Base-by-base conservation (phyloP, 2,888 invertebrate species). In the Plagiodera versicolora region DNA sequence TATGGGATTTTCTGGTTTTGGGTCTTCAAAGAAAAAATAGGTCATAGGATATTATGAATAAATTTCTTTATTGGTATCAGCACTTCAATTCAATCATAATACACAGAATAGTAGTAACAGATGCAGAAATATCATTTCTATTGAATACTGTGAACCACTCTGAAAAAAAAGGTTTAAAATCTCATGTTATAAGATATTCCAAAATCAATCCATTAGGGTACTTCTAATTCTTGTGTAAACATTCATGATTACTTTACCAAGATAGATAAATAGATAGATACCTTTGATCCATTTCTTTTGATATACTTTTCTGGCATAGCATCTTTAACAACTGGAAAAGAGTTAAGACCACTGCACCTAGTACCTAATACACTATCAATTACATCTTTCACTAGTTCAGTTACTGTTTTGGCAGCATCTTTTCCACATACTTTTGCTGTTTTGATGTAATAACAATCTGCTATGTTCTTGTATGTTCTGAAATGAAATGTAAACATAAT, bases 1-100 rank as follows among this genome's bases (percentile, higher is more conserved):
- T 65, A 98, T 98, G 97, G 97, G 97, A 8, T 97, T 97, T 78
- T 90, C 92, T 6, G 96, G 95, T 0, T 97, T 97, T 82, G 94
- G 94, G 6, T 87, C 90, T 2, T 86, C 91, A 4, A 95, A 93
- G 78, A 88, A 84, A 81, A 69, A 67, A 52, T 66, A 24, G 24
- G 24, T 24, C 6, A 6, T 6, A 24, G n/a, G 58, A 64, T 39
- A 39, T 4, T 14, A 3, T 1, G 10, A 32, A 10, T 11, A 6
- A 11, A 32, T 10, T 67, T 30, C 3, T 32, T 32, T 24, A 6
- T 24, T 32, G 2, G 11, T 11, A 32, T 32, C 14, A 32, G 32
- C 32, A 32, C 32, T 32, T 32, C 10, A 10, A 32, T 32, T 32
- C 11, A 32, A 32, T 10, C 11, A 32, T 32, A 11, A 10, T 10